Conservation (phyloP, 2,888 invertebrate genomes). For the Galerucella nymphaeae region DNA sequence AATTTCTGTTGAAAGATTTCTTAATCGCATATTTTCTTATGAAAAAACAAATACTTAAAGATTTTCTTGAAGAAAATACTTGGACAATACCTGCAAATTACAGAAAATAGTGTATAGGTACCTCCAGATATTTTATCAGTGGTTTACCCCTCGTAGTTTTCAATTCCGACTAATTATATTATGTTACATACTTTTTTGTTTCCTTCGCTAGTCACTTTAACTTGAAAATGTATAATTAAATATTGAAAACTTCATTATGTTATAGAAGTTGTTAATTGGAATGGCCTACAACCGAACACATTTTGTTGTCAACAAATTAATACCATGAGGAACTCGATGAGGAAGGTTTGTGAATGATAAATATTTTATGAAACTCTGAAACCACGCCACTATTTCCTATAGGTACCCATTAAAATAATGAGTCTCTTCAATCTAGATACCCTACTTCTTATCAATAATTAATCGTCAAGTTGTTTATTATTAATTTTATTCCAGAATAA, state of each 20-base stretch:
- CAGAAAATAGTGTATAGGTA: too few species aligned
- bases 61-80: too few species aligned
- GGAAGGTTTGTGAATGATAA: conserved; percentile 21
- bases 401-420: conserved; percentile 26
- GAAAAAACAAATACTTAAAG: too few species aligned
- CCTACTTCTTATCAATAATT: conserved; percentile 23
- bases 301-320: conserved; percentile 25
- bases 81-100: too few species aligned
- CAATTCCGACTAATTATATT: conserved; percentile 1
- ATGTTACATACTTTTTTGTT: neutral
- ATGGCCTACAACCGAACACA: conserved; percentile 19
- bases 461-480: conserved; percentile 24
- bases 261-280: conserved; percentile 16
- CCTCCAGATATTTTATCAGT: too few species aligned
- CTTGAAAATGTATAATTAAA: conserved; percentile 2
- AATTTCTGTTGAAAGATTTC: too few species aligned
- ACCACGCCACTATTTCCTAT: conserved; percentile 17
- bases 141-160: too few species aligned
- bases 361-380: conserved; percentile 33
- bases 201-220: neutral
- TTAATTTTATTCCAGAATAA: neutral
- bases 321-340: neutral
- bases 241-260: conserved; percentile 4
- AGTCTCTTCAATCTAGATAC: conserved; percentile 22
- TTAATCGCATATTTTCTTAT: too few species aligned